Evolutionary conservation across 2,888 invertebrate genomes (phyloP).

Genomic region (Athalia rosae): DNA sequence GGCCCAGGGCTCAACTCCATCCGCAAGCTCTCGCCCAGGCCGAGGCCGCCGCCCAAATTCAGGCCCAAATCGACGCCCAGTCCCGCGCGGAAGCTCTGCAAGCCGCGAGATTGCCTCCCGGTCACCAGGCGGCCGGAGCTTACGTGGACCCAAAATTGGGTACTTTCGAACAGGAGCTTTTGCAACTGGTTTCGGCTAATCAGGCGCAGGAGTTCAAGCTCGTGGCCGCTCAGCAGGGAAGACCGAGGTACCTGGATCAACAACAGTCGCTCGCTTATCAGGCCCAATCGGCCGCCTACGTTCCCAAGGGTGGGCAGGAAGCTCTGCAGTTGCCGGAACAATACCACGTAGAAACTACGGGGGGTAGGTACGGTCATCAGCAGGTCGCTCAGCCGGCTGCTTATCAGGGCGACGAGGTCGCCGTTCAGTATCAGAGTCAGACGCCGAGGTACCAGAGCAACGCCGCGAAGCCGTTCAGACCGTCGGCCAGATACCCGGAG

Average conservation of each 20-base stretch:
- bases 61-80: constrained; percentile 63
- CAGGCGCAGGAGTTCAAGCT: constrained; percentile 69
- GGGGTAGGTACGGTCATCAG: constrained; percentile 58
- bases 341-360: constrained; percentile 67
- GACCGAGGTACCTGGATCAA: constrained; percentile 57
- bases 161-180: constrained; percentile 67
- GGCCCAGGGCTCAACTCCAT: constrained; percentile 63
- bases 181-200: constrained; percentile 68
- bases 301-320: constrained; percentile 55
- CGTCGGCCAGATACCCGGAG: constrained; percentile 59
- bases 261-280: constrained; percentile 61
- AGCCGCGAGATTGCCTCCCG: constrained; percentile 54
- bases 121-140: constrained; percentile 56
- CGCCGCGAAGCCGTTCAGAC: constrained; percentile 56
- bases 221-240: constrained; percentile 55
- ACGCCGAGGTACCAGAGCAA: constrained; percentile 56
- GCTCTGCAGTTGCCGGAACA: constrained; percentile 61
- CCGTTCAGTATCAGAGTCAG: constrained; percentile 56
- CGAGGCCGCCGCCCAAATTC: constrained; percentile 62
- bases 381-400: constrained; percentile 40
- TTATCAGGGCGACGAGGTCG: constrained; percentile 60
- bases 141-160: constrained; percentile 65
- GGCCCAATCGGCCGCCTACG: constrained; percentile 55
- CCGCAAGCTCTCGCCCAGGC: constrained; percentile 65
- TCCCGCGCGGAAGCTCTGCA: constrained; percentile 62